Percentiles rank a stretch among this genome's conserved stretches.
These are phyloP conservation scores for Asobara japonica DNA, from an alignment of 1,140 invertebrate genomes.

Conservation along the genomic window DNA sequence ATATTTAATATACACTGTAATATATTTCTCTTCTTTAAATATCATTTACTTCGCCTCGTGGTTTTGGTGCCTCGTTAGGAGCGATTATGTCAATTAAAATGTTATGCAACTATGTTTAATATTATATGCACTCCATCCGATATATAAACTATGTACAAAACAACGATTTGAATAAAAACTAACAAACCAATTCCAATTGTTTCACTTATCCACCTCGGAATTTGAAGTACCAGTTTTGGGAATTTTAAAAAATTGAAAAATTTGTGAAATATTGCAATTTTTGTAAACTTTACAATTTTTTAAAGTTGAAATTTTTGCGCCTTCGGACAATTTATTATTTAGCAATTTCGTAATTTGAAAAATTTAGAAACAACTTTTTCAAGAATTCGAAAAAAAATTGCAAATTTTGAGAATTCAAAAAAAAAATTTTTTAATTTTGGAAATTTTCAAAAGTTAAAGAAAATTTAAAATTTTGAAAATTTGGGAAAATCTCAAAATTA, in stretches of 20 bases:
- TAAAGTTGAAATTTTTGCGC: no score
- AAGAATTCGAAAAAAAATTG: no score
- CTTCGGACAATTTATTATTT: no score
- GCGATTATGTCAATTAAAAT: neutral
- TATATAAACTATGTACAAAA: slow-evolving; percentile 35
- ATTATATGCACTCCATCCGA: slow-evolving; percentile 25
- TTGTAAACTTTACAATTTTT: no score
- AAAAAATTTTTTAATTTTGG: neutral
- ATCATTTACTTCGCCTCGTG: neutral
- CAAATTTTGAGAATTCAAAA: no score
- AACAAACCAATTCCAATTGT: slow-evolving; percentile 27
- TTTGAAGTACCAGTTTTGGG: neutral
- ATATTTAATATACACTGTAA: slow-evolving; percentile 10
- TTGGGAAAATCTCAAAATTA: no score
- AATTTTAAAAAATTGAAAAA: neutral
- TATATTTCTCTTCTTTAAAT: slow-evolving; percentile 12
- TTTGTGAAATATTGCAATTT: no score
- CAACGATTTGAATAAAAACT: slow-evolving; percentile 28
- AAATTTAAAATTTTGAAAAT: no score
- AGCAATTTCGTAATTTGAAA: no score
- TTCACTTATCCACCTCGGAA: neutral
- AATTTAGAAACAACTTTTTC: no score
- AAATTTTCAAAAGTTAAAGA: no score
- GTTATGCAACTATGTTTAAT: slow-evolving; percentile 8
- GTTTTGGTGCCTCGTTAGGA: slow-evolving; percentile 7